Percentiles rank a stretch among this genome's conserved stretches.
Evolutionary conservation across 1,140 invertebrate genomes (phyloP).

Genomic region (Oryzaephilus surinamensis): DNA sequence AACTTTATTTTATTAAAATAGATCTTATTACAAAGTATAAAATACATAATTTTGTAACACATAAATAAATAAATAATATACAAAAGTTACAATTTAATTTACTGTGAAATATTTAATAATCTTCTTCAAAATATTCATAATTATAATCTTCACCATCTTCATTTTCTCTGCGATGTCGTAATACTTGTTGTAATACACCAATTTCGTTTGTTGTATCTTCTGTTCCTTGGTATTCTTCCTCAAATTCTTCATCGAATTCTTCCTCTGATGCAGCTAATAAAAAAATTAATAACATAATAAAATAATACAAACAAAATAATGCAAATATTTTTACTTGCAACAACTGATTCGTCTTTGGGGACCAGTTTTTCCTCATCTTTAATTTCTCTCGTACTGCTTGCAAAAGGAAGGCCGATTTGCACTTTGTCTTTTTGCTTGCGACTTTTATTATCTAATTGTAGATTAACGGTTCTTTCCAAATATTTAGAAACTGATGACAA

Average conservation of each 20-base stretch:
- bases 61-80: background rate
- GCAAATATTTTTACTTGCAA: no score
- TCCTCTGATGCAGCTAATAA: conserved; percentile 17
- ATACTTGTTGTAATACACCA: conserved; percentile 26
- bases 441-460: no score
- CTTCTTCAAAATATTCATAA: conserved; percentile 26
- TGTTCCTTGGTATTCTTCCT: conserved; percentile 18
- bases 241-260: conserved; percentile 23
- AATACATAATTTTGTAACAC: background rate
- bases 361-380: no score
- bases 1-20: no score
- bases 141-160: conserved; percentile 24
- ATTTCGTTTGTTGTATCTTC: conserved; percentile 20
- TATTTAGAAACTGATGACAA: no score
- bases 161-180: conserved; percentile 26
- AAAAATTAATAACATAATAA: conserved; percentile 3
- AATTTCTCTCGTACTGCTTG: no score
- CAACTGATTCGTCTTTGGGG: no score
- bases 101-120: conserved; percentile 7
- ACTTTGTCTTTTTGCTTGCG: no score
- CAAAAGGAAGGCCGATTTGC: no score
- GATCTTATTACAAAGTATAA: no score
- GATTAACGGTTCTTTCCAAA: no score
- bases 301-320: no score
- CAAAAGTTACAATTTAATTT: background rate